Base-by-base conservation (phyloP, 2,113 vertebrate genomes). In the Theristicus caerulescens region DNA sequence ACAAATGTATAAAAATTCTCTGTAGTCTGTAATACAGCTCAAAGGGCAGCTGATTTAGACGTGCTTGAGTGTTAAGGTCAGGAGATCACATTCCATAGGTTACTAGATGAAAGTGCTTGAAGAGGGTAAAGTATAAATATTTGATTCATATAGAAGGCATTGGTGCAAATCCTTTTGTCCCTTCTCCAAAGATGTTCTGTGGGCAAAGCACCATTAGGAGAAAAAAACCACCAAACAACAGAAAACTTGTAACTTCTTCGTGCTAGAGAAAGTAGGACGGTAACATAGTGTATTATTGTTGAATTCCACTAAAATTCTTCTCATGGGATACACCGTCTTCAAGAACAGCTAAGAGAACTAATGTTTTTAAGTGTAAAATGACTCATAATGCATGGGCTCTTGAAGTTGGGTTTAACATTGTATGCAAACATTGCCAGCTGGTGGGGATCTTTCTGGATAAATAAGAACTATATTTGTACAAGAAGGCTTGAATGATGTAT, bases 361-460 rank as follows among this genome's bases (percentile, higher is more conserved):
- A 69, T 77, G 93, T 88, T 97, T 95, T 96, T 70, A 90, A 83
- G 58, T 74, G 84, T 93, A 82, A 94, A 96, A 95, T 97, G 89
- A 95, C 71, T 96, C 82, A 77, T 79, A 90, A 96, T 93, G 79
- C 94, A 91, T 34, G 82, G 90, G 94, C 93, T 95, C 87, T 86
- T 66, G 67, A 91, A 70, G 93, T 71, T 94, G 93, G 87, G 82
- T 93, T 97, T 93, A 94, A 88, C 71, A 71, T 70, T 97, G 87
- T 97, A 94, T 97, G 96, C 93, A 97, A 95, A 96, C 97, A 97
- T 90, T 96, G 91, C 89, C 94, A 97, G 91, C 94, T 97, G 97
- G 91, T 94, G 90, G 91, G 95, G 95, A 94, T 95, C 91, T 86
- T 96, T 97, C 52, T 80, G 91, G 96, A 91, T 96, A 97, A 96